Conservation (phyloP, 2,113 vertebrate species). For the Vombatus ursinus region DNA sequence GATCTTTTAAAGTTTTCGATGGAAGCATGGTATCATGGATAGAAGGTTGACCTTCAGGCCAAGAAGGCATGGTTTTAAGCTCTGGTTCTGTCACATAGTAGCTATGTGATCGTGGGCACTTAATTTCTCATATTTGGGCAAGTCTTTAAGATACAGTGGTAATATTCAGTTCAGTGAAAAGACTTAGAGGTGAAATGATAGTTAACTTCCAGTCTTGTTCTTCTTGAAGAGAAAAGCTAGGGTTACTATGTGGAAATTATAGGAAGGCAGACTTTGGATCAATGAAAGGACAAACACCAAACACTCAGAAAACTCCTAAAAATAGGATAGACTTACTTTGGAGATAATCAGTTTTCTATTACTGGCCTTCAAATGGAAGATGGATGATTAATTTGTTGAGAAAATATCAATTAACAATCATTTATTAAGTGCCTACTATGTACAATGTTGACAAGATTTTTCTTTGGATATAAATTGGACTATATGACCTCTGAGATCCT, state of each 20-base stretch:
- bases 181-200: no score
- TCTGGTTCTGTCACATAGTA: neutral
- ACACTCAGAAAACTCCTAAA: neutral
- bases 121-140: neutral
- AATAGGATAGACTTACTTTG: neutral
- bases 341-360: neutral
- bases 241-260: no score
- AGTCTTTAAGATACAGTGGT: no score
- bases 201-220: no score
- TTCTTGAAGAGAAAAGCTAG: no score
- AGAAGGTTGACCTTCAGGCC: neutral
- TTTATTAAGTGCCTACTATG: neutral
- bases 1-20: neutral
- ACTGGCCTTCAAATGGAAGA: neutral
- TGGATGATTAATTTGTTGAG: neutral
- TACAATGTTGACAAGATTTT: neutral
- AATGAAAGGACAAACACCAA: neutral
- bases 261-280: no score
- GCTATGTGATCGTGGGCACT: neutral
- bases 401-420: neutral
- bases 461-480: neutral
- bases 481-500: neutral
- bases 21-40: neutral
- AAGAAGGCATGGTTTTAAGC: no score
- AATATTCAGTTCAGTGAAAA: no score